Conservation (phyloP, 2,797 vertebrate species). For the Calcarius lapponicus region DNA sequence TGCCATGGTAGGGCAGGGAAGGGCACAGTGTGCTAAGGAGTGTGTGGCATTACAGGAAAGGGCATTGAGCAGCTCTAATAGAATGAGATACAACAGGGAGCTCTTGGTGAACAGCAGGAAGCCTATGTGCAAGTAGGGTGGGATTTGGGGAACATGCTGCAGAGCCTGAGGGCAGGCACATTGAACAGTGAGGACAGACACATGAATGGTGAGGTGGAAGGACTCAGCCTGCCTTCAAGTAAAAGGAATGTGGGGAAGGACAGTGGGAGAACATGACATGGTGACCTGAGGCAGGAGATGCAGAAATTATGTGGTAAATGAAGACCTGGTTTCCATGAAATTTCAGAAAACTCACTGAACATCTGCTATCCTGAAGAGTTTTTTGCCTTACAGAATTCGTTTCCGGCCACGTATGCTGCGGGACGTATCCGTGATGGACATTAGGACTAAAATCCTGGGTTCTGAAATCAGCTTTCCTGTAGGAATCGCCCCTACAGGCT, state of each 20-base stretch:
- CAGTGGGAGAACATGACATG: not conserved
- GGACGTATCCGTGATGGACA: conserved; percentile 85
- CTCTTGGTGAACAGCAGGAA: not conserved
- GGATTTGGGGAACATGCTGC: not conserved
- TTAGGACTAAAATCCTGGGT: conserved; percentile 85
- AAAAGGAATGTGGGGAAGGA: not conserved
- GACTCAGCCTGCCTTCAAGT: not conserved
- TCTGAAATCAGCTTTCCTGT: conserved; percentile 89
- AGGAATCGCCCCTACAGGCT: conserved; percentile 89
- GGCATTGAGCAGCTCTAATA: not conserved
- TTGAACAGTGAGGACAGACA: not conserved
- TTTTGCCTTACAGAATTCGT: conserved; percentile 77
- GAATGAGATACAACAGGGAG: not conserved
- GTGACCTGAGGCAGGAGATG: not conserved
- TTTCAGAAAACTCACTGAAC: not conserved
- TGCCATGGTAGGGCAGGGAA: too few relatives aligned
- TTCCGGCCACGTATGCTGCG: conserved; percentile 87
- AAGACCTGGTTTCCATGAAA: not conserved
- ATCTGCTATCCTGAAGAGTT: not conserved
- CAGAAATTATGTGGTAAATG: not conserved
- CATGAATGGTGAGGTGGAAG: not conserved
- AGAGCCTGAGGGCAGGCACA: not conserved
- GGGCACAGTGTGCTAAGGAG: too few relatives aligned
- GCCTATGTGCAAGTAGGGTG: fast-evolving
- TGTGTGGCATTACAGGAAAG: not conserved